Base-by-base conservation (phyloP, 1,140 invertebrate species). In the Drosophila kurseongensis region DNA sequence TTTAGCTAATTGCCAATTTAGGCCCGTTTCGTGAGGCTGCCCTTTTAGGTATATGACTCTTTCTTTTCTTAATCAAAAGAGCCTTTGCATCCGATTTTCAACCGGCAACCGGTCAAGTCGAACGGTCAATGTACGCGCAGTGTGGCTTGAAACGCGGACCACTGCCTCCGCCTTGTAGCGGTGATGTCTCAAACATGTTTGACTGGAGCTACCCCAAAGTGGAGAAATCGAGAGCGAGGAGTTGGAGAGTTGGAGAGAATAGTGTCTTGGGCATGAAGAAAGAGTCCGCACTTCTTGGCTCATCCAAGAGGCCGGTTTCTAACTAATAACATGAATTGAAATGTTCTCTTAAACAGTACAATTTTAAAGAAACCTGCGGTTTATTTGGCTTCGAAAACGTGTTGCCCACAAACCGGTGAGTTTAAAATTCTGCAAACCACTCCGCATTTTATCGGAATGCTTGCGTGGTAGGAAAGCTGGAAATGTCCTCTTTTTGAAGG, bases 41-140 rank as follows among this genome's bases (percentile, higher is more conserved):
- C 55, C 38, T 14, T 23, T 16, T 23, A 13, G 18, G 13, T 23
- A 4, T 41, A 6, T 8, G 29, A 42, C 12, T 41, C 29, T 12
- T 58, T 35, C 27, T 14, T 62, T 52, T 62, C 59, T 62, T 41
- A 57, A 62, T 59, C 35, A 42, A 42, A 63, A 63, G 55, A 63
- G 38, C 36, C 38, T 18, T 14, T 36, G 9, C 16, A n/a, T 61
- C 52, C 54, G 81, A 80, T 76, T 62, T 66, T 59, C 73, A 63
- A 73, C 83, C 83, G 83, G 82, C 83, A 86, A 85, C 67, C 67
- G 52, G 83, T 85, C 78, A 85, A 85, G 82, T 80, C 61, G 82
- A 85, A 85, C 82, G 82, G 82, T 85, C 82, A 85, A 85, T 78
- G 82, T 63, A 85, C 82, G 82, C 65, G 72, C 78, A 82, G 65